These are phyloP conservation scores for Chymomyza caudatula DNA, from an alignment of 2,888 invertebrate genomes.

Conservation along the genomic window DNA sequence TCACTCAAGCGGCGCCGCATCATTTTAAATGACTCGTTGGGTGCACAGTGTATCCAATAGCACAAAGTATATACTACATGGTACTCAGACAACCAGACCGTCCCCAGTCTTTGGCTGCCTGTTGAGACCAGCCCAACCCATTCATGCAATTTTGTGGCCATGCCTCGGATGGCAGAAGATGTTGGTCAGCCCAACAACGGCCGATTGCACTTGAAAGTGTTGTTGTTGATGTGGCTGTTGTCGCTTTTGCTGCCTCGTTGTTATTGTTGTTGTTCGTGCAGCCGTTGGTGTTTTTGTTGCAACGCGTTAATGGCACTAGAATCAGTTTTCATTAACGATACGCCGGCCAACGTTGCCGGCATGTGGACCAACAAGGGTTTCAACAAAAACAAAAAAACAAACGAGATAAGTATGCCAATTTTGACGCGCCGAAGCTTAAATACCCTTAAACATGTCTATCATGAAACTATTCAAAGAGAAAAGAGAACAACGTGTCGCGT, in stretches of 20 bases:
- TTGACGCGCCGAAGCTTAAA: background rate
- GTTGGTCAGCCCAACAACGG: background rate
- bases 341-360: slow-evolving; percentile 17
- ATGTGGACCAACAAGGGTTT: background rate
- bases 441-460: too few relatives aligned
- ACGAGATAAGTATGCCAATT: background rate
- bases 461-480: too few relatives aligned
- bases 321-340: slow-evolving; percentile 73
- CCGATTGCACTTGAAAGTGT: slow-evolving; percentile 50
- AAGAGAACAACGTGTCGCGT: too few relatives aligned
- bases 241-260: slow-evolving; percentile 62
- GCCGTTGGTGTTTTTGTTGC: slow-evolving; percentile 57
- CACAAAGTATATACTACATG: too few relatives aligned
- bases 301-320: slow-evolving; percentile 71
- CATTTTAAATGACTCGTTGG: slow-evolving; percentile 51
- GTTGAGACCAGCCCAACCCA: slow-evolving; percentile 13
- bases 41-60: background rate
- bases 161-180: slow-evolving; percentile 2
- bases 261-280: background rate
- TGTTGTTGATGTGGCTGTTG: slow-evolving; percentile 24
- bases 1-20: slow-evolving; percentile 57
- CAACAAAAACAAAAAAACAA: background rate
- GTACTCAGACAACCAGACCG: background rate
- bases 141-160: slow-evolving; percentile 5
- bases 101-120: background rate